Conservation (phyloP, 2,113 vertebrate genomes). For the Kryptolebias marmoratus region DNA sequence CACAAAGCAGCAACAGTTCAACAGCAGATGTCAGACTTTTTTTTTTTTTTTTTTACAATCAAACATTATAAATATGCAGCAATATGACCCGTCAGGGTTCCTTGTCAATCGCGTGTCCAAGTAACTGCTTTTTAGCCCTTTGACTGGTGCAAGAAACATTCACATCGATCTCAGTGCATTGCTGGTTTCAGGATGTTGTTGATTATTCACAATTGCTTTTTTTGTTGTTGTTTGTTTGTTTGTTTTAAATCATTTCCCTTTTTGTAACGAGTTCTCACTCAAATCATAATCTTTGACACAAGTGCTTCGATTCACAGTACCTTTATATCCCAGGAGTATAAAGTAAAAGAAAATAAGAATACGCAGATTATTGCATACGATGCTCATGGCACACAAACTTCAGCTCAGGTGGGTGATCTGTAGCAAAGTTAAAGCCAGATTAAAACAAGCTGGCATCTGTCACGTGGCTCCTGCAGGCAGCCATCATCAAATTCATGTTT, state of each 20-base stretch:
- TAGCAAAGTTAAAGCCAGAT: slow-evolving; percentile 51
- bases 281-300: slow-evolving; percentile 49
- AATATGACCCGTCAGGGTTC: slow-evolving; percentile 62
- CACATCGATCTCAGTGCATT: slow-evolving; percentile 69
- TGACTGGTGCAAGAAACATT: slow-evolving; percentile 74
- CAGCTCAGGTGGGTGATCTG: slow-evolving; percentile 62
- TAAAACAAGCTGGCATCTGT: slow-evolving; percentile 55
- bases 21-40: slow-evolving; percentile 41
- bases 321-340: slow-evolving; percentile 58
- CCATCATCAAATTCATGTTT: slow-evolving; percentile 34
- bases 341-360: slow-evolving; percentile 65
- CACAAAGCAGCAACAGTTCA: slow-evolving; percentile 66
- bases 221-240: background rate
- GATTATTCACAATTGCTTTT: slow-evolving; percentile 58
- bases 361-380: slow-evolving; percentile 79
- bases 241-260: slow-evolving; percentile 19
- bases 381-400: slow-evolving; percentile 68
- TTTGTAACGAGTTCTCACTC: slow-evolving; percentile 31
- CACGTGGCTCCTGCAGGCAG: too few species aligned
- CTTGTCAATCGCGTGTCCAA: slow-evolving; percentile 51
- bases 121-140: slow-evolving; percentile 76
- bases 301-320: slow-evolving; percentile 71
- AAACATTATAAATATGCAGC: slow-evolving; percentile 71
- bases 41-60: slow-evolving; percentile 50
- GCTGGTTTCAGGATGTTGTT: slow-evolving; percentile 68